phyloP scores from a whole-genome alignment of 2,888 invertebrate genomes.

The Pomacea canaliculata region DNA sequence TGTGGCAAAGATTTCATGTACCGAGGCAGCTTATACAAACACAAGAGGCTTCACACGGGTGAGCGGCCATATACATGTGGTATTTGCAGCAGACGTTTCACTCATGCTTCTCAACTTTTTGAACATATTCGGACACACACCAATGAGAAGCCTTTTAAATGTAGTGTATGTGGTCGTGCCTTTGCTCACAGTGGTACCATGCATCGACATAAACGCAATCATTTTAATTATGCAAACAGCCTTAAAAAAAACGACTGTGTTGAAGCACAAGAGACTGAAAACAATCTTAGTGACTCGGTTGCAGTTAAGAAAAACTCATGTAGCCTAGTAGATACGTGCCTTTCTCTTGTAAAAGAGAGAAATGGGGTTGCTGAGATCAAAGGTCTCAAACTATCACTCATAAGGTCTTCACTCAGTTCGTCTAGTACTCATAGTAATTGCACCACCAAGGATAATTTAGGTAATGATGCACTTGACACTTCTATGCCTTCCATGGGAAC shows the following conservation, averaged over 20 bases:
- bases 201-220: constrained; percentile 33
- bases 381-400: too few species aligned
- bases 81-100: constrained; percentile 47
- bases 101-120: constrained; percentile 47
- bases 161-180: constrained; percentile 46
- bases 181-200: constrained; percentile 46
- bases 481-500: too few species aligned
- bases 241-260: background rate
- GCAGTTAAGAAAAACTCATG: too few species aligned
- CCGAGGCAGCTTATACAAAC: constrained; percentile 42
- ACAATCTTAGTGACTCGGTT: too few species aligned
- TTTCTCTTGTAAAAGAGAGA: too few species aligned
- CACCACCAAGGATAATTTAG: too few species aligned
- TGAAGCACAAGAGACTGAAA: too few species aligned
- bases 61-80: constrained; percentile 44
- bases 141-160: constrained; percentile 43
- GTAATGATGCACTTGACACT: too few species aligned
- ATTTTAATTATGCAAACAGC: constrained; percentile 3
- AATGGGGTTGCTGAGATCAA: too few species aligned
- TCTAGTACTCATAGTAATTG: too few species aligned
- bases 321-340: too few species aligned
- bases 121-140: constrained; percentile 46
- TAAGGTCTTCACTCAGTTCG: too few species aligned
- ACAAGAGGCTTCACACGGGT: constrained; percentile 47
- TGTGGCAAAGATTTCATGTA: constrained; percentile 27